Percentiles rank a stretch among this genome's conserved stretches.
Evolutionary conservation across 37 sponge, comb jelly and placozoan genomes (phyloP).

Genomic region (Dysidea cf. avara): DNA sequence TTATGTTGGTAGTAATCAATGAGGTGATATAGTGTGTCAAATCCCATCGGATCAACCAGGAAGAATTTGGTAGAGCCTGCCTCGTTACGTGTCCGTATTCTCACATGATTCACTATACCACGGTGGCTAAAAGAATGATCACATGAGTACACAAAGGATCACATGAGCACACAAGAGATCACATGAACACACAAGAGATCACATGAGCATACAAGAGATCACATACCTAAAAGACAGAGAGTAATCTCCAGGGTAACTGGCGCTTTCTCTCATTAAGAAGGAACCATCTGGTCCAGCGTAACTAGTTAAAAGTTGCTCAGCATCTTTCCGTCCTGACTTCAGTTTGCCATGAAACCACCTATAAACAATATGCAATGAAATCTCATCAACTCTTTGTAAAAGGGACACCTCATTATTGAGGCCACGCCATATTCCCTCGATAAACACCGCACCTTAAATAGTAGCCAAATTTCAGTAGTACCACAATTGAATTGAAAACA

Average conservation of each 20-base stretch:
- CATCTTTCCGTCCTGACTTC: conserved; percentile 62
- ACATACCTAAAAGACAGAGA: conserved; percentile 87
- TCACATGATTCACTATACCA: conserved; percentile 65
- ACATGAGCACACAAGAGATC: neutral
- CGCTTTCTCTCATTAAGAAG: conserved; percentile 90
- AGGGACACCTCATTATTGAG: neutral
- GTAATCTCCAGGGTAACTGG: conserved; percentile 88
- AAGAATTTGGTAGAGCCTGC: conserved; percentile 76
- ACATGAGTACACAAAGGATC: neutral
- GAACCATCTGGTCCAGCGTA: conserved; percentile 81
- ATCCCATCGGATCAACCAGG: conserved; percentile 81
- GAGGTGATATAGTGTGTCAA: conserved; percentile 88
- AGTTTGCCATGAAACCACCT: conserved; percentile 89
- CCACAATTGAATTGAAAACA: too few species aligned
- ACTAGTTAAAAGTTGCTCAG: conserved; percentile 74
- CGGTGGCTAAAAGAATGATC: conserved; percentile 44
- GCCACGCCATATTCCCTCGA: too few species aligned
- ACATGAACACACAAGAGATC: neutral
- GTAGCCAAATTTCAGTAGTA: too few species aligned
- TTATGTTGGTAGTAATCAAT: conserved; percentile 78
- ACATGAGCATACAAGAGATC: neutral
- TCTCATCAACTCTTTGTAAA: neutral
- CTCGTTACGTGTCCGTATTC: conserved; percentile 77
- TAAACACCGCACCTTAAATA: too few species aligned
- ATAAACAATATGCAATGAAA: neutral